Percentiles rank a stretch among this genome's conserved stretches.
phyloP scores from a whole-genome alignment of 2,113 vertebrate species.

The Neodon shergylaensis region DNA sequence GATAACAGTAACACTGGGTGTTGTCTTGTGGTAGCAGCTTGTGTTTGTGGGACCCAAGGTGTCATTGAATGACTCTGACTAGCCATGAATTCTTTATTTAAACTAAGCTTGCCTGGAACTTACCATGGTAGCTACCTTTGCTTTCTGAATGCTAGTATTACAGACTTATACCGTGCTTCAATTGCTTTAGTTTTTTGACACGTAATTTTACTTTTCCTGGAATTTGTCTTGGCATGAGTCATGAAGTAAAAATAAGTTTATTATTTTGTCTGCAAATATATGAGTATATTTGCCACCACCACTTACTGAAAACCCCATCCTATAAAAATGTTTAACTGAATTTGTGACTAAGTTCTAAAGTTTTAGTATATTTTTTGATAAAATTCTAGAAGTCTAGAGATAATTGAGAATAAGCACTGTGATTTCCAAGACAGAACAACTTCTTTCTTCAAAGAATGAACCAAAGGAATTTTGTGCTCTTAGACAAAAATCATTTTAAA shows the following conservation, averaged over 20 bases:
- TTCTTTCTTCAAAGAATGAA: slow-evolving; percentile 31
- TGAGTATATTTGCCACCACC: not conserved
- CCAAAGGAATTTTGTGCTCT: not conserved
- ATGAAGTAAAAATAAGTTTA: not conserved
- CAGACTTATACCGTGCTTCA: not conserved
- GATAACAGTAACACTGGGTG: not conserved
- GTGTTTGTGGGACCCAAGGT: not conserved
- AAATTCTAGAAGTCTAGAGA: not conserved
- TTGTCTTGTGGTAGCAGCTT: not conserved
- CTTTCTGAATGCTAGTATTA: not conserved
- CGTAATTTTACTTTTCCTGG: not conserved
- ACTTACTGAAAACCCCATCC: not conserved
- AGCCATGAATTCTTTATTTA: not conserved
- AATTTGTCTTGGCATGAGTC: not conserved
- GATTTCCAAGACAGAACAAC: not conserved
- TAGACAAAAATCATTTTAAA: not conserved
- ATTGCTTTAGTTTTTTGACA: not conserved
- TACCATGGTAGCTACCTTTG: not conserved
- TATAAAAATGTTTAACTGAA: not conserved
- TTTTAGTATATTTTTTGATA: not conserved
- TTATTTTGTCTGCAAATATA: not conserved
- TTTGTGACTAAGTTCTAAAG: not conserved
- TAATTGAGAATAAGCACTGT: slow-evolving; percentile 13
- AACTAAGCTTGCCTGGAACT: not conserved
- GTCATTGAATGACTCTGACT: not conserved